Conservation (phyloP, 37 sponge, comb jelly and placozoan genomes). For the Ianthella basta region DNA sequence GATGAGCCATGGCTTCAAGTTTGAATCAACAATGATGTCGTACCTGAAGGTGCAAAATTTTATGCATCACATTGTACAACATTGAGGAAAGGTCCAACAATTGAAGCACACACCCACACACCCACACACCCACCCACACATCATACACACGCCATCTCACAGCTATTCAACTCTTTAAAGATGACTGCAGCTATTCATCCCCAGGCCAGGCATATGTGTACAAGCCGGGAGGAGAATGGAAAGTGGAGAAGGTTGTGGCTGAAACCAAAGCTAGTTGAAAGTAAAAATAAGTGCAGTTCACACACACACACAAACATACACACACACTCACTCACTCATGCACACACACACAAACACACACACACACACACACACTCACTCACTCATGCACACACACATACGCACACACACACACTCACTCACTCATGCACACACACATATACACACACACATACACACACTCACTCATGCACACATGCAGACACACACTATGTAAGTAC, state of each 20-base stretch:
- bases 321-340: constrained; percentile 11
- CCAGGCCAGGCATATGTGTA: no score
- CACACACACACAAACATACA: background rate
- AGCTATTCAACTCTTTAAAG: background rate
- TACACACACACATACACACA: background rate
- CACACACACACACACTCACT: no score
- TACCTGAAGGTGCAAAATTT: constrained; percentile 67
- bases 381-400: background rate
- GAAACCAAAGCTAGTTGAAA: constrained; percentile 76
- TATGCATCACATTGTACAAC: background rate
- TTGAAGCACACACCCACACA: constrained; percentile 6
- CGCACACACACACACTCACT: background rate
- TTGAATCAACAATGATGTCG: constrained; percentile 93
- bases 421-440: background rate
- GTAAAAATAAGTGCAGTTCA: background rate
- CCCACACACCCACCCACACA: background rate
- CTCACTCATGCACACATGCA: no score
- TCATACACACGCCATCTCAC: constrained; percentile 19
- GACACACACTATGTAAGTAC: no score
- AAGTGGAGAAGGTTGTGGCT: constrained; percentile 88
- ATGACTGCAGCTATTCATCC: background rate
- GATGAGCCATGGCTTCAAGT: constrained; percentile 97
- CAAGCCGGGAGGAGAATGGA: no score
- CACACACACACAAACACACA: background rate
- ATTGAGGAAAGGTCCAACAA: background rate